These are phyloP conservation scores for Coregonus suidteri DNA, from an alignment of 2,797 vertebrate species.

Conservation along the genomic window DNA sequence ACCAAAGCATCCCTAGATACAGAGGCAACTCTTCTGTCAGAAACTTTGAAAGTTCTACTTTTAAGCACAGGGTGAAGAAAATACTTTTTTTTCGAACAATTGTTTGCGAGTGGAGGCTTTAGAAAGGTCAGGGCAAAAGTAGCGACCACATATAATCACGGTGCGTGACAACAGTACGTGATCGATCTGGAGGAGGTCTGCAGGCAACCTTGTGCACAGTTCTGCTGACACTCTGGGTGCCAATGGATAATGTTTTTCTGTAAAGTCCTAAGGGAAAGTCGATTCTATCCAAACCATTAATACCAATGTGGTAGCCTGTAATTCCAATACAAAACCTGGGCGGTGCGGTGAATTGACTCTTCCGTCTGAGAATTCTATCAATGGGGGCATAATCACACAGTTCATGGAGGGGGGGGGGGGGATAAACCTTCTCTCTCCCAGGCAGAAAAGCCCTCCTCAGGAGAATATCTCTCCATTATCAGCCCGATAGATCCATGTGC, in stretches of 20 bases:
- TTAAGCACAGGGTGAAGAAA: neutral
- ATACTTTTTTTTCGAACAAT: too few species aligned
- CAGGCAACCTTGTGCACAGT: constrained; percentile 15
- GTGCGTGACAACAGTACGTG: neutral
- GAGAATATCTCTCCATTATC: constrained; percentile 41
- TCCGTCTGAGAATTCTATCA: constrained; percentile 7
- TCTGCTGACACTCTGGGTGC: constrained; percentile 27
- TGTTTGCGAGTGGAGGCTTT: neutral
- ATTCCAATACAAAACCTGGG: constrained; percentile 20
- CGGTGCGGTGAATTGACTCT: neutral
- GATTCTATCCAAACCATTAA: constrained; percentile 29
- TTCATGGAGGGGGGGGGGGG: neutral
- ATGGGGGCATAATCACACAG: constrained; percentile 9
- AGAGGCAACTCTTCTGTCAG: neutral
- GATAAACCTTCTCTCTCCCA: constrained; percentile 28
- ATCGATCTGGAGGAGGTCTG: constrained; percentile 24
- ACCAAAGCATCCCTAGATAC: neutral
- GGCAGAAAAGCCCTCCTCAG: constrained; percentile 6
- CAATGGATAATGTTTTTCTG: constrained; percentile 7
- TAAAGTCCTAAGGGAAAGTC: constrained; percentile 19
- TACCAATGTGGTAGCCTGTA: constrained; percentile 17
- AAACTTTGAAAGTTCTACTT: neutral
- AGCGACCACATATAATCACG: constrained; percentile 4
- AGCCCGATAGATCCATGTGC: constrained; percentile 46
- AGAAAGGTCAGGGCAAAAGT: neutral